Conservation (phyloP, 2,113 vertebrate species). For the Lycocorax pyrrhopterus region DNA sequence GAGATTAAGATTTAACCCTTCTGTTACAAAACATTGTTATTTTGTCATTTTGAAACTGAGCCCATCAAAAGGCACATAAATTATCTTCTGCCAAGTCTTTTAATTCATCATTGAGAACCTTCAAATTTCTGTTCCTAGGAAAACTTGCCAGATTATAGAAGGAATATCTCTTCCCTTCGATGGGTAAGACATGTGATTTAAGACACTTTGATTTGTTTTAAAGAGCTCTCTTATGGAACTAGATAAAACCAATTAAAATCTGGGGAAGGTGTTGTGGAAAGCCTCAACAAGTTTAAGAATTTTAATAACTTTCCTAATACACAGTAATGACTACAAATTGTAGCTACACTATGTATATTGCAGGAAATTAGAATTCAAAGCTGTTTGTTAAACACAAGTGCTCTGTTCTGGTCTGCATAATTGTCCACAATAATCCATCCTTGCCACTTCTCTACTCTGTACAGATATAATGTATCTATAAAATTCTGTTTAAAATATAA, state of each 20-base stretch:
- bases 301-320: conserved; percentile 79
- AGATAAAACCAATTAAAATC: conserved; percentile 80
- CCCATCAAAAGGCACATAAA: conserved; percentile 51
- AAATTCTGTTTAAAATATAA: not conserved
- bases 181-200: conserved; percentile 7
- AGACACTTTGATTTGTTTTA: conserved; percentile 65
- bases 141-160: conserved; percentile 4
- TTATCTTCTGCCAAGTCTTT: conserved; percentile 46
- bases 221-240: conserved; percentile 67
- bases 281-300: conserved; percentile 73
- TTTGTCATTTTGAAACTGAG: conserved; percentile 67
- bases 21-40: conserved; percentile 69
- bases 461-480: conserved; percentile 11
- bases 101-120: not conserved
- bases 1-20: conserved; percentile 85
- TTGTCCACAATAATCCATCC: conserved; percentile 61
- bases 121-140: conserved; percentile 15
- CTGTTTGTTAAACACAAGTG: conserved; percentile 70
- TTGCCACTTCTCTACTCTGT: conserved; percentile 35
- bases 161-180: not conserved
- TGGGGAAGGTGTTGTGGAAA: conserved; percentile 66
- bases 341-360: conserved; percentile 65
- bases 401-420: conserved; percentile 59
- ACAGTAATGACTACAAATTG: conserved; percentile 76
- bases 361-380: conserved; percentile 74